Evolutionary conservation across 1,140 invertebrate genomes (phyloP).

Genomic region (Drosophila aff.): DNA sequence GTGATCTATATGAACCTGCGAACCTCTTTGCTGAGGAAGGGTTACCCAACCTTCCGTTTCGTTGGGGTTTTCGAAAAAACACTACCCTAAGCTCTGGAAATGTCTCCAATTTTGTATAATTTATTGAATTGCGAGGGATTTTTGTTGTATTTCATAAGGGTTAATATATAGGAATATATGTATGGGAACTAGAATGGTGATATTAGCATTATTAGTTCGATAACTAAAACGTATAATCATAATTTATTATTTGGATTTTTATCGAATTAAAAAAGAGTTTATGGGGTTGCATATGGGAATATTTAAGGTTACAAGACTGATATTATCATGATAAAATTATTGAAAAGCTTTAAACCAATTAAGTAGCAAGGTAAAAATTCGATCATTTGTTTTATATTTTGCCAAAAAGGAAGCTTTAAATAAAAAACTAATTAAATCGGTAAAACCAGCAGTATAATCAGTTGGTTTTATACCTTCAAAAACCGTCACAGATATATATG

Average conservation of each 20-base stretch:
- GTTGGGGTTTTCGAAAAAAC: background rate
- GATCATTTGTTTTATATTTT: background rate
- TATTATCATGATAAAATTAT: too few relatives aligned
- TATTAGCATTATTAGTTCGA: too few relatives aligned
- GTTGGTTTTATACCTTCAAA: background rate
- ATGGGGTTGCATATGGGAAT: background rate
- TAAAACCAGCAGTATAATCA: too few relatives aligned
- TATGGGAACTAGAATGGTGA: too few relatives aligned
- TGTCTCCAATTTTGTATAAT: background rate
- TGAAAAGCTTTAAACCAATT: background rate
- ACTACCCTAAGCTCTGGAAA: background rate
- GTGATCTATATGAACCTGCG: slow-evolving; percentile 32
- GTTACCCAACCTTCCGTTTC: slow-evolving; percentile 33
- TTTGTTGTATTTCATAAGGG: background rate
- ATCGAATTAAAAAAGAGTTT: too few relatives aligned
- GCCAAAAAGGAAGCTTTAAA: too few relatives aligned
- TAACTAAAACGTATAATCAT: too few relatives aligned
- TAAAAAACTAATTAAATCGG: too few relatives aligned
- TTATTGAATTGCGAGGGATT: background rate
- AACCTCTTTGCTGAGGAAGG: background rate
- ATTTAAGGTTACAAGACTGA: background rate
- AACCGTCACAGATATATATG: background rate
- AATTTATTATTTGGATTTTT: too few relatives aligned
- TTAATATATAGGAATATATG: background rate
- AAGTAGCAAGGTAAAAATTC: background rate